These are phyloP conservation scores for Trichogramma evanescens DNA, from an alignment of 2,888 invertebrate genomes.

Conservation along the genomic window DNA sequence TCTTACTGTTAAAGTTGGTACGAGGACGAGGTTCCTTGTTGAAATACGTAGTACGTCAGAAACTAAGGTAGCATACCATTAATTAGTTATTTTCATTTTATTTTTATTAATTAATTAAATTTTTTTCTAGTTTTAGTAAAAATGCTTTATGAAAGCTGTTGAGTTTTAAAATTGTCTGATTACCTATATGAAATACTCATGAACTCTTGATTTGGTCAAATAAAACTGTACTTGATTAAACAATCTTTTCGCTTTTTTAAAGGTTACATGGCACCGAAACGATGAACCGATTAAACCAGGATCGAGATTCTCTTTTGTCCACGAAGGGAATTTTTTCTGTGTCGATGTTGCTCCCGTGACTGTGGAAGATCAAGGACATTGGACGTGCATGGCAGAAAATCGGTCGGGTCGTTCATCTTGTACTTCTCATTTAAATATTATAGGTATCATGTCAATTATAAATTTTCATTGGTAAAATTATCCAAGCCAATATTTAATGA, in stretches of 20 bases:
- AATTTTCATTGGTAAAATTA: conserved; percentile 2
- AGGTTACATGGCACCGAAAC: conserved; percentile 86
- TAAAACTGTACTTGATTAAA: not conserved
- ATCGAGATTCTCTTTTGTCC: conserved; percentile 68
- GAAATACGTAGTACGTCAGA: conserved; percentile 75
- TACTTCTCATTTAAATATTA: conserved; percentile 69
- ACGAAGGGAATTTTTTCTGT: conserved; percentile 81
- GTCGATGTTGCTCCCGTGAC: conserved; percentile 76
- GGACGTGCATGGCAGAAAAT: conserved; percentile 80
- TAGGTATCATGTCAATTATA: conserved; percentile 50
- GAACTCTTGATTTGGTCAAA: too few species aligned
- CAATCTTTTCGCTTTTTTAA: not conserved
- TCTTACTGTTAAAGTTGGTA: conserved; percentile 83
- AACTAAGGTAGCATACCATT: conserved; percentile 56
- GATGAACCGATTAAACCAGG: conserved; percentile 68
- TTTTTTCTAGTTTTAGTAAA: too few species aligned
- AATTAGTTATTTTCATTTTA: too few species aligned
- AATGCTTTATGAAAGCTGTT: too few species aligned
- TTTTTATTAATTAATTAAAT: too few species aligned
- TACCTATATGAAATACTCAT: too few species aligned
- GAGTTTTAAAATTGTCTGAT: not conserved
- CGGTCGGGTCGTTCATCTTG: conserved; percentile 67
- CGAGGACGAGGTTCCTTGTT: conserved; percentile 74
- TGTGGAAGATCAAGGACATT: conserved; percentile 75
- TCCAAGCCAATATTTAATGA: not conserved